A percentile compares a stretch with the other conserved stretches of the same genome.
Evolutionary conservation across 1,140 invertebrate species (phyloP).

Genomic region (Drosophila repleta): DNA sequence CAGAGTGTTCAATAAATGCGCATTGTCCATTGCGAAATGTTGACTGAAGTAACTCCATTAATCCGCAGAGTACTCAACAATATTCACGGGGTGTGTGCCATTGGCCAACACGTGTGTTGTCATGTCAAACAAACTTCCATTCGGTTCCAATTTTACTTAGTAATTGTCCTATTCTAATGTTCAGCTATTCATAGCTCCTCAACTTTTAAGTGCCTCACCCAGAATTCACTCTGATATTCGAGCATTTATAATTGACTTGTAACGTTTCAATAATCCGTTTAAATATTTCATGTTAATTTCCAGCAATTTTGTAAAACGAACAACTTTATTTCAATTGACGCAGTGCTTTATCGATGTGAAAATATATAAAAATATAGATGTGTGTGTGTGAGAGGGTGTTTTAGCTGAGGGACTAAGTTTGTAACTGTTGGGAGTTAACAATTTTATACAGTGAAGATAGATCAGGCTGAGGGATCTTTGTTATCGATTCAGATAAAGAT

Average conservation of each 20-base stretch:
- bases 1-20: slow-evolving; percentile 21
- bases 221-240: not conserved
- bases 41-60: slow-evolving; percentile 11
- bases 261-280: slow-evolving; percentile 14
- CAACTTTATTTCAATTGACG: slow-evolving; percentile 24
- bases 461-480: too few species aligned
- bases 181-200: slow-evolving; percentile 8
- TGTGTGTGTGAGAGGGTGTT: not conserved
- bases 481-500: too few species aligned
- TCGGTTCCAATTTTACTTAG: slow-evolving; percentile 22
- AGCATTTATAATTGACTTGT: slow-evolving; percentile 20
- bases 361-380: not conserved
- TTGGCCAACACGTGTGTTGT: not conserved
- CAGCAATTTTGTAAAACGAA: slow-evolving; percentile 9
- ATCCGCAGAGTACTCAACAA: not conserved
- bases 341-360: slow-evolving; percentile 19
- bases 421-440: too few species aligned
- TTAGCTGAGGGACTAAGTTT: too few species aligned
- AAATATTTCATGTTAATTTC: slow-evolving; percentile 37
- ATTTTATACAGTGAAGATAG: too few species aligned
- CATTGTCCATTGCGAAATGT: slow-evolving; percentile 35
- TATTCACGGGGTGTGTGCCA: not conserved
- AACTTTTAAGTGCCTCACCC: slow-evolving; percentile 2
- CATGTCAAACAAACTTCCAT: not conserved
- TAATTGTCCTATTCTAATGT: slow-evolving; percentile 8